These are phyloP conservation scores for Podabrus alpinus DNA, from an alignment of 2,888 invertebrate species.

Conservation along the genomic window DNA sequence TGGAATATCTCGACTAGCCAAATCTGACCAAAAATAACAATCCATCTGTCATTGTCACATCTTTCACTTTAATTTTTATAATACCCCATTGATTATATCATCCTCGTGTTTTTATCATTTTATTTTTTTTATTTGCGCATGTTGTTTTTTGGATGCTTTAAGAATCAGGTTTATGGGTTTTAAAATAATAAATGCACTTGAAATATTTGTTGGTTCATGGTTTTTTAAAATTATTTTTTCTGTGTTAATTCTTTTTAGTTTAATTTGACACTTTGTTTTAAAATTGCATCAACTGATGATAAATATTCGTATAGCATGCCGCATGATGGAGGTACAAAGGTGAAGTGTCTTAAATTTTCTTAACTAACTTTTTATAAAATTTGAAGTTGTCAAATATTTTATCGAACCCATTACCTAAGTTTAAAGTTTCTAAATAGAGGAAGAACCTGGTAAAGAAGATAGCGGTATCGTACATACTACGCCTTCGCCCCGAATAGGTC, in stretches of 20 bases:
- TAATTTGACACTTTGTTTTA: not conserved
- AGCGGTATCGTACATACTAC: conserved; percentile 32
- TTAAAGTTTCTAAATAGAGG: conserved; percentile 46
- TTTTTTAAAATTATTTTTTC: not conserved
- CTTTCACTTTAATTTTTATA: not conserved
- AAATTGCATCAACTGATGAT: not conserved
- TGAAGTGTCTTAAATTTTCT: not conserved
- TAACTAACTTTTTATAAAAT: not conserved
- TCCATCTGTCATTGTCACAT: not conserved
- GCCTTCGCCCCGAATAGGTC: conserved; percentile 37
- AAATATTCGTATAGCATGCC: not conserved
- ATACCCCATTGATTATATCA: not conserved
- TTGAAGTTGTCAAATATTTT: not conserved
- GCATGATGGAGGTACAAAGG: not conserved
- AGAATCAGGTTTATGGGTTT: not conserved
- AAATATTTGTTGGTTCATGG: not conserved
- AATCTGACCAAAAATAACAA: conserved; percentile 43
- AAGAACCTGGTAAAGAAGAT: conserved; percentile 42
- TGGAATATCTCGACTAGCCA: conserved; percentile 29
- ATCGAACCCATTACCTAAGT: conserved; percentile 27
- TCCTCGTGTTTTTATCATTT: not conserved
- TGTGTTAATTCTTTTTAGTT: not conserved
- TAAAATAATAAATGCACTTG: not conserved
- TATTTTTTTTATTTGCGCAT: not conserved
- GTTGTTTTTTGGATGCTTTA: not conserved